Base-by-base conservation (phyloP, 2,797 vertebrate genomes). In the Arrhamphus sclerolepis region DNA sequence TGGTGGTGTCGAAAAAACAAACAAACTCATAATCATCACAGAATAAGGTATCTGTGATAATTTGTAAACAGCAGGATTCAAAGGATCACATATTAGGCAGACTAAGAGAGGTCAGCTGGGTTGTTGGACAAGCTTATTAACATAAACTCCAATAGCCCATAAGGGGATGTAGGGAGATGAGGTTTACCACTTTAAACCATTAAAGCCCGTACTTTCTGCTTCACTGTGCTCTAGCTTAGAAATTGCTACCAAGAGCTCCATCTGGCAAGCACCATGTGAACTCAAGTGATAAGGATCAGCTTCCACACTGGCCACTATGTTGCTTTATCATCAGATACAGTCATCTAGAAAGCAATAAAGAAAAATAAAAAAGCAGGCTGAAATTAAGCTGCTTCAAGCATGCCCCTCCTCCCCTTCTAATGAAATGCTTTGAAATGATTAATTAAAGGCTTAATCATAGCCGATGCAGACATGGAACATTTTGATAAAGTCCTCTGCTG, bases 61-160 rank as follows among this genome's bases (percentile, higher is more conserved):
- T 78, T 81, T 78, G 70, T 53, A 65, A 49, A 60, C 66, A 65
- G 52, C 14, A 42, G 46, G 71, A 84, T 84, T 82, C 71, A 77
- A 78, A 31, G 54, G 62, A 78, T 76, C 39, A 69, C 60, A 68
- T 73, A 78, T 77, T 62, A 85, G 50, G 48, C 46, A 53, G 67
- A 72, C 44, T 38, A 55, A 81, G 72, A 66, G 72, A 77, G 86
- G 86, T 89, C 86, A 86, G 65, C 44, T 11, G 13, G 57, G 66
- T 62, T 75, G 79, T 84, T 89, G 77, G 87, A 83, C 68, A 76
- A 78, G 77, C 53, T 66, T 74, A 90, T 90, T 88, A 89, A 81
- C 80, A 83, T 87, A 78, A 83, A 80, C 55, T 75, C 66, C 81
- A 85, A 87, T 72, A 80, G 71, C 56, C 75, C 75, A 75, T 66